Percentiles rank a stretch among this genome's conserved stretches.
Evolutionary conservation across 2,888 invertebrate species (phyloP).

Genomic region (Rotaria sp.): DNA sequence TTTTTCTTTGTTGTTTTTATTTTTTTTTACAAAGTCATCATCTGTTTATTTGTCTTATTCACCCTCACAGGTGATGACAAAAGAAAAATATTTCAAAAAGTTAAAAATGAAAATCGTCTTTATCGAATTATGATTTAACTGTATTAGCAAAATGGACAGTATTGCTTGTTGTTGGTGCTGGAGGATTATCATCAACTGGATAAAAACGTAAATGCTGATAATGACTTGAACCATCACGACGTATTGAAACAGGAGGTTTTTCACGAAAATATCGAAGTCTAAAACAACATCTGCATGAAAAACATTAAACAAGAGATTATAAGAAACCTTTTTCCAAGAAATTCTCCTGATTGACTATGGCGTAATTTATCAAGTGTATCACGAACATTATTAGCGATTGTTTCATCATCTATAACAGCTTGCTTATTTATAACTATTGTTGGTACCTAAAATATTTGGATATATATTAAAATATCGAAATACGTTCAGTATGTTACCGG

Average conservation of each 20-base stretch:
- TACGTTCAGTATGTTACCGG: no score
- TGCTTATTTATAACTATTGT: background rate
- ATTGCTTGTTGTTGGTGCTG: background rate
- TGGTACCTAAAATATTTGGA: constrained; percentile 44
- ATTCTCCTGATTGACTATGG: background rate
- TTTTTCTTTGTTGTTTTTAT: no score
- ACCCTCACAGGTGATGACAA: background rate
- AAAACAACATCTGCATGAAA: background rate
- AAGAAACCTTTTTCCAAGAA: background rate
- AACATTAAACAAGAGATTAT: background rate
- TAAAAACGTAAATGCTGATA: constrained; percentile 18
- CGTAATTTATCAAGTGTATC: background rate
- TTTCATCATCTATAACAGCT: background rate
- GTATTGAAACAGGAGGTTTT: background rate
- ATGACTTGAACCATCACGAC: constrained; percentile 12
- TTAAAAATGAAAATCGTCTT: background rate
- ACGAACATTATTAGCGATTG: background rate
- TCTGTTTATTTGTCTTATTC: background rate
- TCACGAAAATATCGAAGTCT: constrained; percentile 23
- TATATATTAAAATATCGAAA: no score
- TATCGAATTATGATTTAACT: background rate
- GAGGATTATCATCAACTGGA: constrained; percentile 22
- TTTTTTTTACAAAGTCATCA: background rate
- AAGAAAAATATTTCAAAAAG: background rate
- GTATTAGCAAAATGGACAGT: background rate